Evolutionary conservation across 2,797 vertebrate genomes (phyloP).

Genomic region (Schizopygopsis malacanthus): DNA sequence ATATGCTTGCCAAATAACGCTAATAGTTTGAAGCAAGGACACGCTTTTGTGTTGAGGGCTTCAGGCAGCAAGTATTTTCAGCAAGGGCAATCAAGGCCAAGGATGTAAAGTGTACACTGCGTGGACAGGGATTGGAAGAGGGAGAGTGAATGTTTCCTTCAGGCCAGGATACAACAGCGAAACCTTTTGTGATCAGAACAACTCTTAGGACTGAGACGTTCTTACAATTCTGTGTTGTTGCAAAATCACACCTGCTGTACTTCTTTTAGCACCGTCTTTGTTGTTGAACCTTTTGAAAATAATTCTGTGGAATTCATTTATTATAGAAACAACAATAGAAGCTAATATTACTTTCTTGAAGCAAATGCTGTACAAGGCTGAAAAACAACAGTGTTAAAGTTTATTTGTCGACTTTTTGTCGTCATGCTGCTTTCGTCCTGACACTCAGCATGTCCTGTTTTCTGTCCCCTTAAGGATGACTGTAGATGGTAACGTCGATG

Average conservation of each 20-base stretch:
- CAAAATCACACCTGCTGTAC: neutral
- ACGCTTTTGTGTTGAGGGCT: conserved; percentile 43
- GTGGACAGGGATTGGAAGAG: neutral
- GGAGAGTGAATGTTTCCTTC: conserved; percentile 10
- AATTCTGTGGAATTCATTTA: neutral
- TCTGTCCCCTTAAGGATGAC: neutral
- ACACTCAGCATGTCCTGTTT: neutral
- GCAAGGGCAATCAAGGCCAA: conserved; percentile 49
- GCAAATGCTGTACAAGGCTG: neutral
- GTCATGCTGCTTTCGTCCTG: neutral
- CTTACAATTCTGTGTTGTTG: neutral
- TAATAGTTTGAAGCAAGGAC: conserved; percentile 49
- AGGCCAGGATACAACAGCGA: neutral
- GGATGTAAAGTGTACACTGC: conserved; percentile 26
- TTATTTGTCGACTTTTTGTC: neutral
- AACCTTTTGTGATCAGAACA: neutral
- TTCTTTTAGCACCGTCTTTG: neutral
- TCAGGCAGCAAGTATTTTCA: conserved; percentile 35
- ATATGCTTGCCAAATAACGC: neutral
- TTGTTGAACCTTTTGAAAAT: neutral
- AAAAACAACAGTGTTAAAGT: neutral
- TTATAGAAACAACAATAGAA: neutral
- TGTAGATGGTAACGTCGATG: neutral
- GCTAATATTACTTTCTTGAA: neutral
- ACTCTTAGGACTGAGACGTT: neutral